Conservation (phyloP, 1,140 invertebrate species). For the Drosophila mayri region DNA sequence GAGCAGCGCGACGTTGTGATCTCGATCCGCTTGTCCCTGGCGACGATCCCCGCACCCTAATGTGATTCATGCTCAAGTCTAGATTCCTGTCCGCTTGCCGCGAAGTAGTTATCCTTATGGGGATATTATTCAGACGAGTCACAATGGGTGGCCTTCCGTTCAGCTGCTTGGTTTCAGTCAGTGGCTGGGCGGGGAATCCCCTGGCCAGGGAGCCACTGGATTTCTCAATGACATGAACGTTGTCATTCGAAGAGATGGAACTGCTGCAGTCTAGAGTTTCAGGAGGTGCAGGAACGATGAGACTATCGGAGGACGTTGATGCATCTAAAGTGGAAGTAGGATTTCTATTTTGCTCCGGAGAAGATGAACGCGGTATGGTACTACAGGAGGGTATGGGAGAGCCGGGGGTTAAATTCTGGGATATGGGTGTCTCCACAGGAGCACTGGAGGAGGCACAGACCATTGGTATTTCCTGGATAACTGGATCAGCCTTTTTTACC, state of each 20-base stretch:
- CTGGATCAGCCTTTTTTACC: neutral
- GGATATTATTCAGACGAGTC: conserved; percentile 61
- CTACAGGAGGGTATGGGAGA: neutral
- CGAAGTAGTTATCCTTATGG: conserved; percentile 67
- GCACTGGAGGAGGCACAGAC: neutral
- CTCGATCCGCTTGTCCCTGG: conserved; percentile 2
- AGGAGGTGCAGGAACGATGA: neutral
- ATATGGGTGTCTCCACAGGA: neutral
- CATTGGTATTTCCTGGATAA: neutral
- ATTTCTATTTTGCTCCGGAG: neutral
- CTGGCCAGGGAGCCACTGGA: neutral
- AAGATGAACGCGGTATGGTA: neutral
- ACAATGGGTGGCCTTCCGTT: conserved; percentile 46
- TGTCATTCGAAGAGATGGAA: conserved; percentile 48
- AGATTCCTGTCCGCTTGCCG: conserved; percentile 33
- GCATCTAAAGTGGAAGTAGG: neutral
- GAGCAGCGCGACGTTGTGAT: neutral
- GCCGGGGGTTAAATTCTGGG: neutral
- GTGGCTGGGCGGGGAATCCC: neutral
- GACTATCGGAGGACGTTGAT: neutral
- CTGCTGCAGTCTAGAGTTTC: conserved; percentile 35
- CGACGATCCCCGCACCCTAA: conserved; percentile 31
- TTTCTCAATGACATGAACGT: conserved; percentile 35
- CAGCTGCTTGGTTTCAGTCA: conserved; percentile 51
- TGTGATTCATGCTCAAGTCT: conserved; percentile 38